phyloP scores from a whole-genome alignment of 2,113 vertebrate genomes.

The Ophthalmolycus amberensis region DNA sequence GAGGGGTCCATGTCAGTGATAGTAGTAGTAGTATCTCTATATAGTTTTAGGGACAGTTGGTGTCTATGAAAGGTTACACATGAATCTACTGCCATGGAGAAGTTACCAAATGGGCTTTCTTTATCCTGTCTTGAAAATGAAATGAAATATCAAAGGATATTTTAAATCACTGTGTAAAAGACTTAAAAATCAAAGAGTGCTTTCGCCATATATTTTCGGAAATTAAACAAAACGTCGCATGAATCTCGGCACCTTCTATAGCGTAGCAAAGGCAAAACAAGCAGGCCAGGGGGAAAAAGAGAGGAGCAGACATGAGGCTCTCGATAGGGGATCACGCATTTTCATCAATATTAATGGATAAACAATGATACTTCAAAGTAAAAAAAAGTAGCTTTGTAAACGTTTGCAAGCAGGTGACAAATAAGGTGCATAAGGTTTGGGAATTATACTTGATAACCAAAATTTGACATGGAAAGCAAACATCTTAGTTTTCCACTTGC shows the following conservation, averaged over 20 bases:
- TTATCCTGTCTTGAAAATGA: constrained; percentile 7
- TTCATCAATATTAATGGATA: constrained; percentile 47
- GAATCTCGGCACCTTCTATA: constrained; percentile 26
- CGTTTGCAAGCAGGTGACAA: background rate
- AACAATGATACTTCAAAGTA: constrained; percentile 28
- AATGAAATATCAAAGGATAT: constrained; percentile 22
- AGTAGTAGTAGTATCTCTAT: background rate
- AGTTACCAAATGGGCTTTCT: background rate
- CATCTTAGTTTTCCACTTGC: constrained; percentile 12
- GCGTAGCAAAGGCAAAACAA: constrained; percentile 13
- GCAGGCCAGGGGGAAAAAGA: background rate
- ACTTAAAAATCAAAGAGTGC: constrained; percentile 9
- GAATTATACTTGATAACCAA: background rate
- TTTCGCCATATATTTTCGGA: constrained; percentile 22
- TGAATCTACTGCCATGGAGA: background rate
- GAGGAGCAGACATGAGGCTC: constrained; percentile 18
- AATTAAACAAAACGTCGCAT: constrained; percentile 37
- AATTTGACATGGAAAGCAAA: constrained; percentile 5
- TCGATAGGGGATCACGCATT: constrained; percentile 18
- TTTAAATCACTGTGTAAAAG: constrained; percentile 18
- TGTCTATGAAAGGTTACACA: background rate
- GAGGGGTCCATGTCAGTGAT: background rate
- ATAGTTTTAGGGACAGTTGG: background rate
- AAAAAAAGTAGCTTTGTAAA: constrained; percentile 24
- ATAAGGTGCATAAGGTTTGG: background rate